These are phyloP conservation scores for Solea solea DNA, from an alignment of 2,113 vertebrate genomes.

Conservation along the genomic window DNA sequence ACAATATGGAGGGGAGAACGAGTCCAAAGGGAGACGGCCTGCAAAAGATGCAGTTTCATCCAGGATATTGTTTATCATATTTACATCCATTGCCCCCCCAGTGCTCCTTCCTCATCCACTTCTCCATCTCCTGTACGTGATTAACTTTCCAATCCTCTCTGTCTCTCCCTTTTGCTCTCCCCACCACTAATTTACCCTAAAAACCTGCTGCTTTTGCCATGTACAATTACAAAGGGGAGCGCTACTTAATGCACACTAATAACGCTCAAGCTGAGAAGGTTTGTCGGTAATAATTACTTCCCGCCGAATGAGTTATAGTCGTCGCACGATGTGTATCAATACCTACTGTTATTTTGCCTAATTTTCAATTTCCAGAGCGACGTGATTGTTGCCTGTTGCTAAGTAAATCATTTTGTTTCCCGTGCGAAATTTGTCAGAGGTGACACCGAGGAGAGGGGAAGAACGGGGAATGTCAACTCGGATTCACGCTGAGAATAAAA, in stretches of 20 bases:
- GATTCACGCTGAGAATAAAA: constrained; percentile 23
- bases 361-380: constrained; percentile 68
- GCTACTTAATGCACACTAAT: constrained; percentile 88
- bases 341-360: constrained; percentile 69
- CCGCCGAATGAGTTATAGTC: constrained; percentile 83
- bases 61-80: constrained; percentile 67
- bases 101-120: constrained; percentile 28
- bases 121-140: constrained; percentile 57
- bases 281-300: constrained; percentile 90
- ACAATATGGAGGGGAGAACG: constrained; percentile 53
- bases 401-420: constrained; percentile 63
- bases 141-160: constrained; percentile 65
- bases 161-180: constrained; percentile 66
- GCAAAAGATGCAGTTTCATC: constrained; percentile 69
- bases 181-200: constrained; percentile 83
- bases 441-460: constrained; percentile 37
- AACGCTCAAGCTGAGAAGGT: constrained; percentile 87
- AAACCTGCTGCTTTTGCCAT: constrained; percentile 83
- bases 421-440: constrained; percentile 57
- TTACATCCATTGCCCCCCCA: constrained; percentile 53
- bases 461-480: constrained; percentile 12
- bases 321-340: constrained; percentile 75
- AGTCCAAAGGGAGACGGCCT: constrained; percentile 70
- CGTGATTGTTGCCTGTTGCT: constrained; percentile 51
- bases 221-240: constrained; percentile 89